Base-by-base conservation (phyloP, 2,888 invertebrate species). In the Catocala fraxini region DNA sequence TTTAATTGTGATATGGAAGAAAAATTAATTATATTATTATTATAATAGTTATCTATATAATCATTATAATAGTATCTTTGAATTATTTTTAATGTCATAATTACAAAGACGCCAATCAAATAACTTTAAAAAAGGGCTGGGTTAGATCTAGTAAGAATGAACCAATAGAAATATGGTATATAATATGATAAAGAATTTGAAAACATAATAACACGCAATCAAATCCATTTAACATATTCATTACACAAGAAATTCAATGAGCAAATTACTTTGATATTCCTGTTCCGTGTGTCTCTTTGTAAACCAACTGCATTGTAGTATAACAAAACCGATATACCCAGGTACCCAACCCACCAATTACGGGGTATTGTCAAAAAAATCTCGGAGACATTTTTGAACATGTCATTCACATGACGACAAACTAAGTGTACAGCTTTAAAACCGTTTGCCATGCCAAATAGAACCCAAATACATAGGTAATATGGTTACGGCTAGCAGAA, bases 341-440 rank as follows among this genome's bases (percentile, higher is more conserved):
- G 94, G 94, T 94, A 94, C 90, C 93, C 91, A 90, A 91, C 94
- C 94, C 93, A 94, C 93, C 94, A 94, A 94, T 94, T 94, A 94
- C 89, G 45, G 74, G 49, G 86, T 80, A 91, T 91, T 91, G 90
- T 90, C 85, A 85, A 88, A 90, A 89, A 93, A 91, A 89, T 88
- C 90, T 86, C 84, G 85, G 93, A 88, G 93, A 94, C 93, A 93
- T 91, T 92, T 91, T 90, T 87, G 90, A 89, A 90, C 89, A 88
- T 92, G 92, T 93, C 93, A 92, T 91, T 92, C 89, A 87, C 82
- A 81, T 77, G 70, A 58, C 64, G 71, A 72, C 72, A 64, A 62
- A 61, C 57, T 67, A 47, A 55, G 33, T 42, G 10, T 64, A 35
- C 57, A 43, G 35, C 5, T 61, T 4, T 5, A 6, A 51, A 68